Evolutionary conservation across 2,888 invertebrate genomes (phyloP).

Genomic region (Ptychoptera contaminata): DNA sequence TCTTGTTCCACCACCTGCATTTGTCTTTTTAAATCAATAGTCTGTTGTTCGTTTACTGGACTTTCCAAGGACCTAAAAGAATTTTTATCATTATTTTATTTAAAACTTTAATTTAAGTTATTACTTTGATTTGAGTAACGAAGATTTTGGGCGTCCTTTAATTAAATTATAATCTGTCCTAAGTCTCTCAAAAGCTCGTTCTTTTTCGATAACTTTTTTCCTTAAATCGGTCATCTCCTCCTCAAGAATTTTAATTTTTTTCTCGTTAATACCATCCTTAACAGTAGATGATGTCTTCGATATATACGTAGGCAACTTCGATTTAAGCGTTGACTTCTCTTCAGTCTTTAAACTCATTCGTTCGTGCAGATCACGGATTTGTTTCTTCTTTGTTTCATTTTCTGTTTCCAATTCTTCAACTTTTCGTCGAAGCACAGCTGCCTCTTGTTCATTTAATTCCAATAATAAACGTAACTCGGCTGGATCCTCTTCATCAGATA

Average conservation of each 20-base stretch:
- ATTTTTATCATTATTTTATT: not conserved
- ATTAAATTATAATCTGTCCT: slow-evolving; percentile 51
- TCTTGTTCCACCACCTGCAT: slow-evolving; percentile 65
- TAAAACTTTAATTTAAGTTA: not conserved
- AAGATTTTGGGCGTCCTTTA: slow-evolving; percentile 27
- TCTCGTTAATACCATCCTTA: slow-evolving; percentile 13
- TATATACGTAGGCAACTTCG: slow-evolving; percentile 12
- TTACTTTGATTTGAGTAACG: slow-evolving; percentile 2
- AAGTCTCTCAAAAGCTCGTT: slow-evolving; percentile 61
- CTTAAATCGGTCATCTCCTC: slow-evolving; percentile 58
- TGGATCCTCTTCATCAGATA: slow-evolving; percentile 65
- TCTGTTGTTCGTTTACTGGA: slow-evolving; percentile 37
- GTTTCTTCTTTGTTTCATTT: slow-evolving; percentile 53
- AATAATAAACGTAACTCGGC: slow-evolving; percentile 70
- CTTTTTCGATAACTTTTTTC: slow-evolving; percentile 66
- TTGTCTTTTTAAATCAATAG: slow-evolving; percentile 55
- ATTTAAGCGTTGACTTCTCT: slow-evolving; percentile 11
- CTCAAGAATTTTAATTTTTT: slow-evolving; percentile 40
- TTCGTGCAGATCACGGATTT: slow-evolving; percentile 61
- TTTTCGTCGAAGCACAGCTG: slow-evolving; percentile 64
- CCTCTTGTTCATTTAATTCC: slow-evolving; percentile 82
- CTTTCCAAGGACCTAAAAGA: slow-evolving; percentile 39
- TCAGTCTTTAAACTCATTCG: slow-evolving; percentile 37
- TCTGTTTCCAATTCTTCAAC: slow-evolving; percentile 72
- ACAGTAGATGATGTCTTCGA: slow-evolving; percentile 14